These are phyloP conservation scores for Rhyacophila brunnea DNA, from an alignment of 1,140 invertebrate species.

Conservation along the genomic window DNA sequence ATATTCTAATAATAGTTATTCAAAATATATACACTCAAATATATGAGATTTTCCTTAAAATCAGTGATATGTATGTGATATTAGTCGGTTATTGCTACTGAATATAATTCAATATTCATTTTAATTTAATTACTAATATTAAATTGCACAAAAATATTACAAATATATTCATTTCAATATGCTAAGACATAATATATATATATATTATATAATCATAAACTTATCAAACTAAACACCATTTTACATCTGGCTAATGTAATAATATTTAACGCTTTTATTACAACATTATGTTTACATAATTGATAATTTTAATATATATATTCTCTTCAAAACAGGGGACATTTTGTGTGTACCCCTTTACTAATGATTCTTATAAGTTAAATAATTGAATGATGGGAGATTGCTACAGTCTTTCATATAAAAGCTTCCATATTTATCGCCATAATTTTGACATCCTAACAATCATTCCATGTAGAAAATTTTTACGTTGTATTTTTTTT, in stretches of 20 bases:
- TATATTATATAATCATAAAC: too few species aligned
- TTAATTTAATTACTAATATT: constrained; percentile 3
- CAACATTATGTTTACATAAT: neutral
- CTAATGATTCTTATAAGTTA: constrained; percentile 26
- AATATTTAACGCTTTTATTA: constrained; percentile 3
- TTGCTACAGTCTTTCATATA: constrained; percentile 16
- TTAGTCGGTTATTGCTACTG: constrained; percentile 34
- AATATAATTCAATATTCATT: neutral
- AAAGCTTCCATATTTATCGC: neutral
- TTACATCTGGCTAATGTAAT: neutral
- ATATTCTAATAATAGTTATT: neutral
- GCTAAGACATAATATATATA: too few species aligned
- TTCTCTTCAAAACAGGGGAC: neutral
- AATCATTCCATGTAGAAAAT: too few species aligned
- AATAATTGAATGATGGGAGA: constrained; percentile 37
- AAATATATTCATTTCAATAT: neutral
- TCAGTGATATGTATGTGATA: constrained; percentile 34
- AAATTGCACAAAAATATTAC: neutral
- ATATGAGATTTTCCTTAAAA: constrained; percentile 19
- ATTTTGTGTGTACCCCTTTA: neutral
- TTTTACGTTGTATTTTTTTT: too few species aligned
- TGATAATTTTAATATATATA: too few species aligned
- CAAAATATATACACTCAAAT: neutral
- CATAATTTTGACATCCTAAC: neutral
- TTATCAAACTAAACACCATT: too few species aligned